Evolutionary conservation across 2,797 vertebrate species (phyloP), one percentile per base, ranked within the genome.

Genomic region (Parambassis ranga): DNA sequence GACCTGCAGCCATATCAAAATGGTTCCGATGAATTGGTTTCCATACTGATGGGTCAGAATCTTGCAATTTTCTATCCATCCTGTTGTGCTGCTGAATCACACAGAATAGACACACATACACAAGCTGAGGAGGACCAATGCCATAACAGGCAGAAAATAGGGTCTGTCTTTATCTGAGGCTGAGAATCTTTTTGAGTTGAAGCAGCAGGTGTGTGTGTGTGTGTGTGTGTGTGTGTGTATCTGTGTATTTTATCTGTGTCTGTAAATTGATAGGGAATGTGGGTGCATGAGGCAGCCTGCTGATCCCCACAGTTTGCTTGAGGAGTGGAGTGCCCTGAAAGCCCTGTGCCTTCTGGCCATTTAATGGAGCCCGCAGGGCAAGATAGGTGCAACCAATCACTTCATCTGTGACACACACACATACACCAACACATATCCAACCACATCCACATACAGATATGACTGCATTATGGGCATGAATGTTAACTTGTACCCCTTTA

Each of bases 61-160:
- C 49, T 14, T 53, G 55, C 81, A 64, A 83, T 87, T 83, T 70
- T 77, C 75, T 56, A 39, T 53, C 74, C 74, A 65, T 77, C 69
- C 75, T 79, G 77, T 81, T 75, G 59, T 84, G 80, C 65, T 87
- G 84, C 83, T 79, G 77, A 86, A 78, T 79, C 56, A 32, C 58
- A 36, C 59, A 64, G 49, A 84, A 86, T 39, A 46, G 38, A 53
- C 61, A 67, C 63, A 69, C 65, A 71, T 46, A 75, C 59, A 63
- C 68, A 60, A 69, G 46, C 37, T 46, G 31, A 63, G 70, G 65
- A 64, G 38, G 47, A 70, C 67, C 56, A 36, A 42, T 52, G 71
- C 55, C 37, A 18, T 92, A 92, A 92, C 89, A 92, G 82, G 90
- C 90, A 89, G 88, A 91, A 92, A 92, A 93, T 91, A 87, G 82